Percentiles rank a stretch among this genome's conserved stretches.
These are phyloP conservation scores for Natrix natrix DNA, from an alignment of 2,797 vertebrate species.

Conservation along the genomic window DNA sequence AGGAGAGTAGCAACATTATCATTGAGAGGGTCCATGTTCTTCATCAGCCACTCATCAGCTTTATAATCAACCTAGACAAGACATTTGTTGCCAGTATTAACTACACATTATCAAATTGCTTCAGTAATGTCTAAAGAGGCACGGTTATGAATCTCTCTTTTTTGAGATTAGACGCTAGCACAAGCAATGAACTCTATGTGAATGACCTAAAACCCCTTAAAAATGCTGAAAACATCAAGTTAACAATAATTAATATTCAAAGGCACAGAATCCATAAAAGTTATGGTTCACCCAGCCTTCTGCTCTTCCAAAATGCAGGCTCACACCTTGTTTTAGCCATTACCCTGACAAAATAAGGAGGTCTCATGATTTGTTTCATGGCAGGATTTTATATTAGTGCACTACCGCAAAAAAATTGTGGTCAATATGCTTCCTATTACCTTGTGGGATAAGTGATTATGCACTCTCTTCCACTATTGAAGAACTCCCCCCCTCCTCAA, in stretches of 20 bases:
- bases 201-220: not conserved
- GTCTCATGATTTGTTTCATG: not conserved
- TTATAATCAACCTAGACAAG: constrained; percentile 92
- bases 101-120: not conserved
- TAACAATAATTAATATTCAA: not conserved
- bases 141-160: not conserved
- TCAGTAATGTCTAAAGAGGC: not conserved
- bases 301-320: not conserved
- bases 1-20: constrained; percentile 93
- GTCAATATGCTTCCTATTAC: not conserved
- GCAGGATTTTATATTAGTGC: not conserved
- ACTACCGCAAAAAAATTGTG: not conserved
- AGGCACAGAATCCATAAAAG: not conserved
- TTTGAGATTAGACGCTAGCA: not conserved
- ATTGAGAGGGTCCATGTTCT: constrained; percentile 98
- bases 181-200: not conserved
- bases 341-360: not conserved
- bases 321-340: not conserved
- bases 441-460: not conserved
- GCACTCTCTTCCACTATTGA: not conserved
- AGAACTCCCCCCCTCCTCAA: not conserved
- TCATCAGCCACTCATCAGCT: constrained; percentile 97
- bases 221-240: not conserved
- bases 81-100: not conserved
- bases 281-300: not conserved